Evolutionary conservation across 2,888 invertebrate species (phyloP), one percentile per base, ranked within the genome.

Genomic region (Teleiodes luculella): DNA sequence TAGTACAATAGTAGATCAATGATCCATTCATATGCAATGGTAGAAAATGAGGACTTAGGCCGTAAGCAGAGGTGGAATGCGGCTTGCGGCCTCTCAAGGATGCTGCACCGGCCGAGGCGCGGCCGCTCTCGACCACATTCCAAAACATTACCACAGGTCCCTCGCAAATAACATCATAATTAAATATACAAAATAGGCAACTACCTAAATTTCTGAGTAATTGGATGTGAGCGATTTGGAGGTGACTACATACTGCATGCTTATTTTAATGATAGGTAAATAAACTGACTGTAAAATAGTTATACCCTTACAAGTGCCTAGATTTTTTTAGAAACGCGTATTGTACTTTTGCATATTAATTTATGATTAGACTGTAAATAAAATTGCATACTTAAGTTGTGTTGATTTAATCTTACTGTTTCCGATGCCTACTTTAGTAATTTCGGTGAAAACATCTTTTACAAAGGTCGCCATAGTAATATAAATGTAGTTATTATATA

Each of bases 81-180:
- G 82, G 87, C 86, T 85, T 88, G 88, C 74, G 82, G 87, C 86
- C 85, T 86, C 74, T 86, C 88, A 88, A 88, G 88, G 89, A 88
- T 88, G 88, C 80, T 80, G 85, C 76, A 66, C 62, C 30, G 28
- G 8, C 50, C 24, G 72, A 85, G 87, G 86, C 81, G 88, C 79
- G 88, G 81, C 82, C 67, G 62, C 69, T 13, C 48, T 35, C 61
- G 72, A 71, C 83, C 63, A 69, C 87, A 88, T 89, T 88, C 88
- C 86, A 66, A 71, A 69, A 65, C 61, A 66, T 64, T 65, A 57
- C 62, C 59, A 57, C 60, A 64, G 64, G 58, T 47, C 67, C 68
- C 67, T 71, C 65, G 57, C 50, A 56, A 51, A 51, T 47, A 47
- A 55, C 61, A 56, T 60, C 63, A 54, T 57, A 58, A 59, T 64